A percentile compares a stretch with the other conserved stretches of the same genome.
Conservation (phyloP, 2,888 invertebrate species). For the Ophioninae sp. region DNA sequence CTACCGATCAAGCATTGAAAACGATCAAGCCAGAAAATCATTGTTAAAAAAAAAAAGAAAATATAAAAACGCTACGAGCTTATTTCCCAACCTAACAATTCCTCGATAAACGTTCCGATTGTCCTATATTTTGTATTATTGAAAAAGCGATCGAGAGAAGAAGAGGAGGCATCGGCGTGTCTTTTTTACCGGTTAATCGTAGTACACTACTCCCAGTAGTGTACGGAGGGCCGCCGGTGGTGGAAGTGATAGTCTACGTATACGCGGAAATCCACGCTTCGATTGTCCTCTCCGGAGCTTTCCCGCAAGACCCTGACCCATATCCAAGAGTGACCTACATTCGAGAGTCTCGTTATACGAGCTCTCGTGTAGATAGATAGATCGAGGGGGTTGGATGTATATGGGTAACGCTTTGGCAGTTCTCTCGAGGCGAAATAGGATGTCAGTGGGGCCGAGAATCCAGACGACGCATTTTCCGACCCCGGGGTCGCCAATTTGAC, state of each 20-base stretch:
- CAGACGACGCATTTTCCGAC: slow-evolving; percentile 33
- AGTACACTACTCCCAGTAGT: background rate
- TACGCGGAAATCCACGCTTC: slow-evolving; percentile 45
- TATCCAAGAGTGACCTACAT: slow-evolving; percentile 75
- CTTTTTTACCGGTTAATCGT: slow-evolving; percentile 22
- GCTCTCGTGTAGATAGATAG: slow-evolving; percentile 14
- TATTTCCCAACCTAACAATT: background rate
- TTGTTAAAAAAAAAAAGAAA: too few species aligned
- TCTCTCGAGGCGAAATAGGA: slow-evolving; percentile 61
- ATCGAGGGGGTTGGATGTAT: slow-evolving; percentile 8
- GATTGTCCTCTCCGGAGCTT: slow-evolving; percentile 58
- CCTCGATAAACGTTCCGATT: background rate
- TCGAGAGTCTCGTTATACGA: slow-evolving; percentile 40
- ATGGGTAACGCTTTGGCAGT: slow-evolving; percentile 22
- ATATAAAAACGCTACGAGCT: background rate
- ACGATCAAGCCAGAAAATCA: too few species aligned
- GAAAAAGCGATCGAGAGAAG: background rate
- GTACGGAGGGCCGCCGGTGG: background rate
- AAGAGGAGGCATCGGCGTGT: background rate
- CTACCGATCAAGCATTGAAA: too few species aligned
- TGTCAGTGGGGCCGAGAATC: slow-evolving; percentile 23
- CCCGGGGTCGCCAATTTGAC: slow-evolving; percentile 73
- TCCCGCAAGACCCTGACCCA: slow-evolving; percentile 75
- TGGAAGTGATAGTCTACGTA: background rate
- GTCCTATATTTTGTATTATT: background rate